phyloP scores from a whole-genome alignment of 2,888 invertebrate species.

The Neria commutata region DNA sequence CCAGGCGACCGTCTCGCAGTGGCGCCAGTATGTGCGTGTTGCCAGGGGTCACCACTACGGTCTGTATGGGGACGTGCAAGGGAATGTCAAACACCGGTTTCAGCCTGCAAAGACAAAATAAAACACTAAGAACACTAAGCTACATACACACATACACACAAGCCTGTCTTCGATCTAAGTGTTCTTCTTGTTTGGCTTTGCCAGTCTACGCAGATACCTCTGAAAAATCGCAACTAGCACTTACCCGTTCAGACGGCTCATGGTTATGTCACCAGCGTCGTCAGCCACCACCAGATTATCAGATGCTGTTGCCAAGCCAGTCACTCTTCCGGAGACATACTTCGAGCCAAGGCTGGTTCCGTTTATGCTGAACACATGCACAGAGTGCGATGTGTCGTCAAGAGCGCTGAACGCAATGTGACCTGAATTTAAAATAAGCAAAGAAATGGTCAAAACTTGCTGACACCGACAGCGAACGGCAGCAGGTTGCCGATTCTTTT shows the following conservation, averaged over 20 bases:
- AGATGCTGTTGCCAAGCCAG: conserved; percentile 62
- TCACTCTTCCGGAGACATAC: conserved; percentile 64
- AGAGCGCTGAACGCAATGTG: conserved; percentile 66
- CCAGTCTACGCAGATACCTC: neutral
- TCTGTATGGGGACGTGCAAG: conserved; percentile 64
- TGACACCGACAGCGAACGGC: too few species aligned
- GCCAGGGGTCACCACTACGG: conserved; percentile 63
- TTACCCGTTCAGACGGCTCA: conserved; percentile 63
- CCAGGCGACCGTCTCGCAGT: conserved; percentile 65
- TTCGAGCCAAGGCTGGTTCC: conserved; percentile 64
- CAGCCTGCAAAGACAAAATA: conserved; percentile 47
- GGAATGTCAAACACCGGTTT: conserved; percentile 65
- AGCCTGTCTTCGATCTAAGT: conserved; percentile 1
- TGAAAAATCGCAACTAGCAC: conserved; percentile 32
- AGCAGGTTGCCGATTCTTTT: too few species aligned
- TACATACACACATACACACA: too few species aligned
- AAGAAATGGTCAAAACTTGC: too few species aligned
- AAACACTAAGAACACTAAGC: neutral
- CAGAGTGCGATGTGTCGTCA: conserved; percentile 64
- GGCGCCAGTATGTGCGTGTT: conserved; percentile 68
- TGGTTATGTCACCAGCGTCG: conserved; percentile 65
- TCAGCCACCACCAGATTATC: conserved; percentile 64
- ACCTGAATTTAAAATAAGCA: conserved; percentile 58
- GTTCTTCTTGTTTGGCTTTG: neutral
- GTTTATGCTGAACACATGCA: conserved; percentile 65